A percentile compares a stretch with the other conserved stretches of the same genome.
Conservation (phyloP, 2,797 vertebrate species). For the Gambusia yucatana region DNA sequence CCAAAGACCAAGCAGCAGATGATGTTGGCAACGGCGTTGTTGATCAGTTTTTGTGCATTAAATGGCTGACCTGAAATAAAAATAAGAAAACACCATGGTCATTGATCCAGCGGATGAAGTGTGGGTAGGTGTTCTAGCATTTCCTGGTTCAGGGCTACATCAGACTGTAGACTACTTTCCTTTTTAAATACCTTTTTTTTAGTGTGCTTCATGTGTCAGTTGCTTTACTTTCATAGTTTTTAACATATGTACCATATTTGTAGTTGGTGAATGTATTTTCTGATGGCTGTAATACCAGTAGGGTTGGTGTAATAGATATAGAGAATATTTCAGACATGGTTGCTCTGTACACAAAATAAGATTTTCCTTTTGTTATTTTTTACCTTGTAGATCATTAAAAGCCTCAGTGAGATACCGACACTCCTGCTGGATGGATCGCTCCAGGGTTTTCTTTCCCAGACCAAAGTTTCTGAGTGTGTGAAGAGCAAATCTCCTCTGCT, state of each 20-base stretch:
- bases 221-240: too few relatives aligned
- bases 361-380: neutral
- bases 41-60: constrained; percentile 36
- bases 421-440: constrained; percentile 71
- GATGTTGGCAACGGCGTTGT: constrained; percentile 47
- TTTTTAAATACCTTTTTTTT: too few relatives aligned
- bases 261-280: too few relatives aligned
- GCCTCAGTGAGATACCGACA: constrained; percentile 63
- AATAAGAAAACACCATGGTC: neutral
- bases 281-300: too few relatives aligned
- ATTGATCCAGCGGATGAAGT: too few relatives aligned
- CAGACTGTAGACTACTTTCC: too few relatives aligned
- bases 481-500: constrained; percentile 77
- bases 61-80: constrained; percentile 59
- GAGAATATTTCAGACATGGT: neutral
- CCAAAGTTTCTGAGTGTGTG: constrained; percentile 75
- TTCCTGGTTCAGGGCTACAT: too few relatives aligned
- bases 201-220: too few relatives aligned
- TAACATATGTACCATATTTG: too few relatives aligned
- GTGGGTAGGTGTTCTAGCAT: too few relatives aligned
- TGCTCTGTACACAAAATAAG: neutral
- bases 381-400: constrained; percentile 61
- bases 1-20: constrained; percentile 65
- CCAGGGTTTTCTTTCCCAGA: constrained; percentile 68
- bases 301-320: neutral